Evolutionary conservation across 2,888 invertebrate genomes (phyloP), one percentile per base, ranked within the genome.

Genomic region (Isoperla grammatica): DNA sequence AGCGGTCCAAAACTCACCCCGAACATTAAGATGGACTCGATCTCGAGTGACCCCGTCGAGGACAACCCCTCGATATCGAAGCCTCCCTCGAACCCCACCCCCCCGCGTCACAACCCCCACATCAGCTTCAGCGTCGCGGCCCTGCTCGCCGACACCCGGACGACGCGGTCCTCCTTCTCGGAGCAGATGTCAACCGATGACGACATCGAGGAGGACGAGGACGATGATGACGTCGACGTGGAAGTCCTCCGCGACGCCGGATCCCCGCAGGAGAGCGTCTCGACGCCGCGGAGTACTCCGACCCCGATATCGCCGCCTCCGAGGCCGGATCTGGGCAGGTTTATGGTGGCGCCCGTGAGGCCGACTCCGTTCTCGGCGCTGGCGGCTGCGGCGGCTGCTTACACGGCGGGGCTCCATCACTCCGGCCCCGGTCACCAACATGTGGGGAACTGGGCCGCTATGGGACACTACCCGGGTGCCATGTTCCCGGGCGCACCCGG

Each of bases 71-170:
- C 61, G 23, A 56, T 59, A 8, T 46, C 60, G 13, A 46, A 54
- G 45, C 46, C 53, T 8, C 53, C 53, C 2, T 39, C 39, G 2
- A 53, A 37, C 17, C 53, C 53, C 12, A 29, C 58, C 23, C 39
- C 59, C 59, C 43, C 71, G 77, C 61, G 81, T 81, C 69, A 80
- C 79, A 60, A 77, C 76, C 48, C 78, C 76, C 20, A 61, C 45
- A 69, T 77, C 58, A 82, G 81, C 67, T 94, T 95, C 79, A 90
- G 92, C 75, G 93, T 94, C 67, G 91, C 93, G 5, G 90, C 93
- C 1, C 81, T 93, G 65, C 76, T 95, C 66, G 86, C 91, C 11
- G 61, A 61, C 60, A 63, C 61, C 40, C 55, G 60, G 61, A 77
- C 78, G 1, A 74, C 53, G 23, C 57, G 60, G 13, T 60, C 64